A percentile compares a stretch with the other conserved stretches of the same genome.
Conservation (phyloP, 2,888 invertebrate species). For the Xestia sexstrigata region DNA sequence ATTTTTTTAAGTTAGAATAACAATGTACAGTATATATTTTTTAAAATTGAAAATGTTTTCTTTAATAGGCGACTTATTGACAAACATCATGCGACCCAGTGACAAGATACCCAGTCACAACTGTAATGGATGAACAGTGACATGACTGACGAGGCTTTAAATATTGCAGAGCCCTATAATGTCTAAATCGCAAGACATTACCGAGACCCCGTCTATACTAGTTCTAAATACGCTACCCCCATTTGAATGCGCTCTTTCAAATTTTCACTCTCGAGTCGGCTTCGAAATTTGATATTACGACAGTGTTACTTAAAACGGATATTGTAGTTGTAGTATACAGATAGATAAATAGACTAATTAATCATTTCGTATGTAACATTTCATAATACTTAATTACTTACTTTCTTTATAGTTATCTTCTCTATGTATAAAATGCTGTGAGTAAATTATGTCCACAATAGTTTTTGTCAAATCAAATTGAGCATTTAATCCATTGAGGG, state of each 20-base stretch:
- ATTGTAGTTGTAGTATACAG: neutral
- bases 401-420: slow-evolving; percentile 1
- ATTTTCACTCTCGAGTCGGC: neutral
- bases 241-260: neutral
- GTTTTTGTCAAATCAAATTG: neutral
- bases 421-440: slow-evolving; percentile 11
- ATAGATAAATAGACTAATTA: slow-evolving; percentile 10
- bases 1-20: slow-evolving; percentile 49
- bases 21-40: slow-evolving; percentile 29
- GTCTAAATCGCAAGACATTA: neutral
- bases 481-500: neutral
- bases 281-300: neutral
- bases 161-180: slow-evolving; percentile 31
- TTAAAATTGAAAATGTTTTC: slow-evolving; percentile 36
- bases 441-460: neutral
- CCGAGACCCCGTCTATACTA: neutral
- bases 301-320: slow-evolving; percentile 6
- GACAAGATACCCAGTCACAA: neutral
- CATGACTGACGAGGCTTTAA: slow-evolving; percentile 5
- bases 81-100: neutral
- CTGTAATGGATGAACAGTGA: neutral
- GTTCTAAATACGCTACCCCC: neutral
- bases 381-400: slow-evolving; percentile 40
- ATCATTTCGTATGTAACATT: neutral
- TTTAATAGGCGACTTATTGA: slow-evolving; percentile 17